Base-by-base conservation (phyloP, 2,113 vertebrate genomes). In the Percina caprodes region DNA sequence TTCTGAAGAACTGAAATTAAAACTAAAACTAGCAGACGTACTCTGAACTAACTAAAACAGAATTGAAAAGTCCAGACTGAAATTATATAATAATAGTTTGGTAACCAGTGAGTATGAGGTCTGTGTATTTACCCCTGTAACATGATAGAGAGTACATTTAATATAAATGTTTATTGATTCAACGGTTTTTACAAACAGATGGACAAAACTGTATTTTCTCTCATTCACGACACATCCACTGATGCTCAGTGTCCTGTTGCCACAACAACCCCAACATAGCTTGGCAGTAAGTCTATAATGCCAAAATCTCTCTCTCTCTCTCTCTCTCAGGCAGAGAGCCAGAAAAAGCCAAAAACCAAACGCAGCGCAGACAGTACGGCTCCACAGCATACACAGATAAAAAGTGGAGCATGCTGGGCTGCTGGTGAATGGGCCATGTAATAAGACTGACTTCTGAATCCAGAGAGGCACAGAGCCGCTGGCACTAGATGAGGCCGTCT, bases 281-380 rank as follows among this genome's bases (percentile, higher is more conserved):
- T 76, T 85, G 88, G 90, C 87, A 85, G 79, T 14, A 6, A 69
- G 54, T 71, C 42, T 39, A 52, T 21, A 65, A 75, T 54, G 71
- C 72, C 66, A 52, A 56, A 66, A 59, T 12, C 24, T 30, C 68
- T 54, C 42, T 55, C 45, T 33, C 75, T 55, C 48, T 66, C 73
- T 73, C 54, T 72, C 56, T 73, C 30, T 42, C 79, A 82, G 89
- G 86, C 88, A 71, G 56, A 80, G 42, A 65, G 77, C 86, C 84
- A 90, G 77, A 59, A 89, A 68, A 71, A 79, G 74, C 77, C 75
- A 75, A 83, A 85, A 85, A 83, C 52, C 72, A 80, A 69, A 80
- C 55, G 72, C 95, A 0, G 93, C 95, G 11, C 96, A 96, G 0
- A 95, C 95, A 86, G 96, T 95, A 87, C 86, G 93, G 80, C 96